Conservation (phyloP, 2,113 vertebrate genomes). For the Myrmophylax atrothorax region DNA sequence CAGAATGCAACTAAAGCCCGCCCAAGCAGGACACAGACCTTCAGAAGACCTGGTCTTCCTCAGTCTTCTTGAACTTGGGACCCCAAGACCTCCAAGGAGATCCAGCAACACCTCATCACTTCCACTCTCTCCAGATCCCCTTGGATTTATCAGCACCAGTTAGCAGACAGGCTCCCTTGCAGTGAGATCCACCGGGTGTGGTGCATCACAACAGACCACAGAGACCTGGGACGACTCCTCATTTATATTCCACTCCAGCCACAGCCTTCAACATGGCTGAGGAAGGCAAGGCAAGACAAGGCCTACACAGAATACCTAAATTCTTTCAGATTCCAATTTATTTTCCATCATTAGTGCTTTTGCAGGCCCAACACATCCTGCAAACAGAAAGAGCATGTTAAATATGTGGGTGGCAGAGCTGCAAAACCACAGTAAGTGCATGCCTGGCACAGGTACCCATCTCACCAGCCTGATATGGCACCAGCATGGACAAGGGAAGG, state of each 20-base stretch:
- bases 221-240: background rate
- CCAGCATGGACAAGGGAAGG: accelerated
- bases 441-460: background rate
- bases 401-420: background rate
- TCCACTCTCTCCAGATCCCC: background rate
- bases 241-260: constrained; percentile 72
- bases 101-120: background rate
- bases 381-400: constrained; percentile 46
- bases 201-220: constrained; percentile 15
- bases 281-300: constrained; percentile 50
- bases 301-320: constrained; percentile 68
- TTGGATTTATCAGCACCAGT: background rate
- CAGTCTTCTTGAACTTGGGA: background rate
- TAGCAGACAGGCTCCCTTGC: background rate
- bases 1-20: background rate
- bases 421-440: accelerated
- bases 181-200: background rate
- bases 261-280: constrained; percentile 64
- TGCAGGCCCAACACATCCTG: constrained; percentile 62
- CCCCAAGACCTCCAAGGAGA: background rate
- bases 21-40: background rate
- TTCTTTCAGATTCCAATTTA: constrained; percentile 75
- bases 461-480: background rate
- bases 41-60: background rate
- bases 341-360: constrained; percentile 78